Evolutionary conservation across 2,888 invertebrate genomes (phyloP).

Genomic region (Julus scandinavius): DNA sequence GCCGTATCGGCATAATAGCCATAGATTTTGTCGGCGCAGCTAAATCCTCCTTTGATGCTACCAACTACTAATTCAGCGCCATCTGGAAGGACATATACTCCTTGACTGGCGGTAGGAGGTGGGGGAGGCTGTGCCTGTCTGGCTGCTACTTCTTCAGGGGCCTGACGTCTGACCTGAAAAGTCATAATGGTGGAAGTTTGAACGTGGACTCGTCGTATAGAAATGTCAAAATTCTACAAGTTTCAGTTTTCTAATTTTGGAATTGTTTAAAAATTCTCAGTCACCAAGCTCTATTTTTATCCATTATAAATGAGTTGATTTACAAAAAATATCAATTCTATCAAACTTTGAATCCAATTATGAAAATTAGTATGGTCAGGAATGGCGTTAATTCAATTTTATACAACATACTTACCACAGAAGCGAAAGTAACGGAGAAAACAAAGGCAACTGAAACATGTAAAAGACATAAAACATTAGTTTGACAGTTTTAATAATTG

Average conservation of each 20-base stretch:
- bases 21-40: slow-evolving; percentile 80
- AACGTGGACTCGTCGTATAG: no score
- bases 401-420: not conserved
- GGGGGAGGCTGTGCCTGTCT: not conserved
- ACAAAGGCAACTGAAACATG: not conserved
- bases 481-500: not conserved
- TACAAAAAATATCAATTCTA: no score
- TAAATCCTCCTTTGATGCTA: slow-evolving; percentile 79
- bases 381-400: not conserved
- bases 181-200: not conserved
- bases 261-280: no score
- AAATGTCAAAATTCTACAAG: no score
- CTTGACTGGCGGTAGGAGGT: not conserved
- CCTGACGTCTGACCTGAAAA: slow-evolving; percentile 56
- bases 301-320: no score
- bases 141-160: slow-evolving; percentile 35
- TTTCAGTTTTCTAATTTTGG: no score
- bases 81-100: slow-evolving; percentile 58
- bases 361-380: no score
- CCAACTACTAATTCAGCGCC: slow-evolving; percentile 58
- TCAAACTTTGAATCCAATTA: no score
- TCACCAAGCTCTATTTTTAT: no score
- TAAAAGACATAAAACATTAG: not conserved
- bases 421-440: not conserved
- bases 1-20: slow-evolving; percentile 88